phyloP scores from a whole-genome alignment of 1,140 invertebrate genomes.

The Dreissena polymorpha region DNA sequence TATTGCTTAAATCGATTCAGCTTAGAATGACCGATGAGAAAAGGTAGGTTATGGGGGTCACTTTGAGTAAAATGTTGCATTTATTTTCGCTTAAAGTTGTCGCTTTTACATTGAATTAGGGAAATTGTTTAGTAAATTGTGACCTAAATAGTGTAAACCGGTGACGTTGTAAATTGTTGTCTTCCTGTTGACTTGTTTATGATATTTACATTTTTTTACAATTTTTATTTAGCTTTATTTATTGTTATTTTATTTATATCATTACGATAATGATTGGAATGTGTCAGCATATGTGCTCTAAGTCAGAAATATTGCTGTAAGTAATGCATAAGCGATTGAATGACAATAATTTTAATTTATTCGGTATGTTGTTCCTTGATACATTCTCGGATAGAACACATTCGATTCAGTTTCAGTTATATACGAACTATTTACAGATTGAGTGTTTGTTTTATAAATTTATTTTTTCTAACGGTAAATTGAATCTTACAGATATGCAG shows the following conservation, averaged over 20 bases:
- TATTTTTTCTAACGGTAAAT: not conserved
- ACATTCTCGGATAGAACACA: not conserved
- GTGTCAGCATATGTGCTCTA: conserved; percentile 37
- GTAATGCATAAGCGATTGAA: not conserved
- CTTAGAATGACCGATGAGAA: too few species aligned
- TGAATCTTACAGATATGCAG: not conserved
- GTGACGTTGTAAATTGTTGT: too few species aligned
- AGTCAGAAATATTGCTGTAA: conserved; percentile 28
- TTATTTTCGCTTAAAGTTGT: too few species aligned
- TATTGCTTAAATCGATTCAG: too few species aligned
- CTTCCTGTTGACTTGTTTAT: not conserved
- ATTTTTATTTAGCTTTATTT: not conserved
- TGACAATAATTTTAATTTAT: not conserved
- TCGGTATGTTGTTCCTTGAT: not conserved
- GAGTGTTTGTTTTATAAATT: not conserved
- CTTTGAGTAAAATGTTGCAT: too few species aligned
- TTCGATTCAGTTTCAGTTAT: not conserved
- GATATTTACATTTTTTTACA: conserved; percentile 5
- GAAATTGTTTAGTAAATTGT: too few species aligned
- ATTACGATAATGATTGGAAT: conserved; percentile 30
- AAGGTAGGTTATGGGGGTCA: too few species aligned
- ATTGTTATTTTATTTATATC: too few species aligned
- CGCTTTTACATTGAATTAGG: too few species aligned
- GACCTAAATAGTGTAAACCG: too few species aligned
- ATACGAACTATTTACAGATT: not conserved